phyloP scores from a whole-genome alignment of 2,113 vertebrate genomes.

The Cygnus buccinator region DNA sequence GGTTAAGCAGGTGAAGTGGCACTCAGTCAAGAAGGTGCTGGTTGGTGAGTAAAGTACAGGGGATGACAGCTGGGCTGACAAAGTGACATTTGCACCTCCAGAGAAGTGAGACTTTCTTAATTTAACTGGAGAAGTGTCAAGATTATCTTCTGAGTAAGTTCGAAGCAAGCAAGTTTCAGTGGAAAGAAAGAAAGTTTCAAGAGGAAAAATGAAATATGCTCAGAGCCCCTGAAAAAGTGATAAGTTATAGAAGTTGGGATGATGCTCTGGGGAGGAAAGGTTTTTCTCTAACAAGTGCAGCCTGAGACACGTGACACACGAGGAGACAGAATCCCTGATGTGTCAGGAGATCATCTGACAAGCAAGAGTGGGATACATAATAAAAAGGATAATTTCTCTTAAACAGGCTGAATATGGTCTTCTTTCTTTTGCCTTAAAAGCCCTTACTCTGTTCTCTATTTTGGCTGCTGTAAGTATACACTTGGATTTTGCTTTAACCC shows the following conservation, averaged over 20 bases:
- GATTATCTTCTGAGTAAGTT: slow-evolving; percentile 51
- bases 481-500: not conserved
- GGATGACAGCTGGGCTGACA: slow-evolving; percentile 57
- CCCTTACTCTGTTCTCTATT: not conserved
- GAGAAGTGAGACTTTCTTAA: slow-evolving; percentile 64
- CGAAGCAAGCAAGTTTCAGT: slow-evolving; percentile 6
- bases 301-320: not conserved
- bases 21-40: slow-evolving; percentile 7
- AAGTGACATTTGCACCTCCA: slow-evolving; percentile 59
- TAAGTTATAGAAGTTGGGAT: not conserved
- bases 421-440: not conserved
- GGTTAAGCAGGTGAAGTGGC: slow-evolving; percentile 17
- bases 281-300: not conserved
- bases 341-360: not conserved
- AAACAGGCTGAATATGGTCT: not conserved
- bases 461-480: not conserved
- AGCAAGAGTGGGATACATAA: not conserved
- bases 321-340: not conserved
- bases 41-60: slow-evolving; percentile 33
- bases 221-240: not conserved
- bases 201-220: not conserved
- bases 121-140: slow-evolving; percentile 53
- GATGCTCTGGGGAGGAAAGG: not conserved
- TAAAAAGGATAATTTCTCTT: not conserved
- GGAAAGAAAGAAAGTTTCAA: slow-evolving; percentile 23